These are phyloP conservation scores for Papilio demoleus DNA, from an alignment of 2,888 invertebrate genomes.

Conservation along the genomic window DNA sequence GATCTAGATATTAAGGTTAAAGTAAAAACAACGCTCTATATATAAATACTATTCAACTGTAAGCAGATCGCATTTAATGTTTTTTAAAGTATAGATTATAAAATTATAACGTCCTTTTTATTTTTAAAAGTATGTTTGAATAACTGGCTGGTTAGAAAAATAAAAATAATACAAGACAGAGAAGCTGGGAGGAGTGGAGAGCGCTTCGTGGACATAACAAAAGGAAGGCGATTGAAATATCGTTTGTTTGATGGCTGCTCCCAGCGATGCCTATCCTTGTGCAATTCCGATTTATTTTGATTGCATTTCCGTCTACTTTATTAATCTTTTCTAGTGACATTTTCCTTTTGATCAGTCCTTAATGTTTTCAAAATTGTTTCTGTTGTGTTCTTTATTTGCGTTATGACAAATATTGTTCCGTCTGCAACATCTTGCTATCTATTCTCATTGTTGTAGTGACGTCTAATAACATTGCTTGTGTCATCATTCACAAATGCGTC, in stretches of 20 bases:
- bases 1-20: not conserved
- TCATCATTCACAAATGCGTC: too few relatives aligned
- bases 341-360: not conserved
- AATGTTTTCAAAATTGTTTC: too few relatives aligned
- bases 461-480: too few relatives aligned
- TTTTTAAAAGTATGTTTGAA: not conserved
- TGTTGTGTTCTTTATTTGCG: too few relatives aligned
- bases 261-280: constrained; percentile 13
- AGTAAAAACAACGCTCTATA: not conserved
- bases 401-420: too few relatives aligned
- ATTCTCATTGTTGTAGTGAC: too few relatives aligned
- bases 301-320: not conserved
- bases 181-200: not conserved
- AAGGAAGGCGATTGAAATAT: constrained; percentile 73
- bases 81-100: too few relatives aligned
- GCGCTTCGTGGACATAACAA: constrained; percentile 69
- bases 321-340: not conserved
- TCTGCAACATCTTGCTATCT: too few relatives aligned
- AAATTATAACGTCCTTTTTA: too few relatives aligned
- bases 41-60: too few relatives aligned
- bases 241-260: constrained; percentile 66
- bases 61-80: too few relatives aligned
- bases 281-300: constrained; percentile 19
- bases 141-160: not conserved
- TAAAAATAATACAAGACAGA: constrained; percentile 19